phyloP scores from a whole-genome alignment of 1,140 invertebrate genomes.

The Formica exsecta region DNA sequence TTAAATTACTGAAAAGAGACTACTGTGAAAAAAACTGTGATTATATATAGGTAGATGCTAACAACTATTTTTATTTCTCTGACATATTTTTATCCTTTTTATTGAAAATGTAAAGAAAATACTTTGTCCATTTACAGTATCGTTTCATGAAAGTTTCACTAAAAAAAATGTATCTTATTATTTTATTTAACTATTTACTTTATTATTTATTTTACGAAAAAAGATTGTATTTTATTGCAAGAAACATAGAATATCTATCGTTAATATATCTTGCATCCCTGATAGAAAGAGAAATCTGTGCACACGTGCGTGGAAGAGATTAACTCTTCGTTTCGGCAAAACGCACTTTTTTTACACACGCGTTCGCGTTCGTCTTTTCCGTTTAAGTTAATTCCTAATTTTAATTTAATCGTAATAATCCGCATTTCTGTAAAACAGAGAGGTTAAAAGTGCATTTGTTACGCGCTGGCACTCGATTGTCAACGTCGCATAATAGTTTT shows the following conservation, averaged over 20 bases:
- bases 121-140: neutral
- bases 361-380: neutral
- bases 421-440: neutral
- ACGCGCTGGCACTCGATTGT: slow-evolving; percentile 54
- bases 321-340: slow-evolving; percentile 30
- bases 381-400: slow-evolving; percentile 19
- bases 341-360: neutral
- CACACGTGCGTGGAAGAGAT: neutral
- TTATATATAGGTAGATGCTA: slow-evolving; percentile 11
- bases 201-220: neutral
- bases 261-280: slow-evolving; percentile 53
- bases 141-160: neutral
- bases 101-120: neutral
- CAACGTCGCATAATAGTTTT: slow-evolving; percentile 64
- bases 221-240: neutral
- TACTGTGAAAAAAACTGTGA: slow-evolving; percentile 26
- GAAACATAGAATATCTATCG: slow-evolving; percentile 17
- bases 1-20: slow-evolving; percentile 7
- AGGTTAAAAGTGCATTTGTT: slow-evolving; percentile 46
- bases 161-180: neutral
- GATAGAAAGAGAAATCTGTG: slow-evolving; percentile 21
- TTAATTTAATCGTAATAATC: neutral
- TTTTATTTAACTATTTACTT: neutral
- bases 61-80: slow-evolving; percentile 13
- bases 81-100: slow-evolving; percentile 9